Base-by-base conservation (phyloP, 2,113 vertebrate genomes). In the Silurus glanis region DNA sequence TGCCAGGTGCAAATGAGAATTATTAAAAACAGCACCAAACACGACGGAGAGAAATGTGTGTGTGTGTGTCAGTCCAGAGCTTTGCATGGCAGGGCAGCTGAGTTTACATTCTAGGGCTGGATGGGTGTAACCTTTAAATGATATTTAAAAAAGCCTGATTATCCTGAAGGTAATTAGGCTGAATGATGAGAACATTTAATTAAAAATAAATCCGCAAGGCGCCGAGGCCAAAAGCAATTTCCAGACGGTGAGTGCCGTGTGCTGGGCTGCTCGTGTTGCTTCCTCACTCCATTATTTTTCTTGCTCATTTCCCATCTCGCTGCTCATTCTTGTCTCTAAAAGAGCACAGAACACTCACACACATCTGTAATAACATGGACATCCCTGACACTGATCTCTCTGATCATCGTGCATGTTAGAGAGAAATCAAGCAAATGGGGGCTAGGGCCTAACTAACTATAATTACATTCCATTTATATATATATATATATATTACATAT, bases 81-180 rank as follows among this genome's bases (percentile, higher is more conserved):
- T 89, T 82, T 85, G 89, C 87, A 82, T 91, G 74, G 86, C 45
- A 78, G 87, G 86, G 86, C 72, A 87, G 66, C 76, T 90, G 87
- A 90, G 91, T 92, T 92, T 92, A 92, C 85, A 90, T 84, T 90
- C 83, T 86, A 71, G 88, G 89, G 84, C 89, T 89, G 87, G 90
- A 90, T 88, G 90, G 91, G 89, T 91, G 88, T 91, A 94, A 94
- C 92, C 93, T 94, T 95, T 93, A 92, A 92, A 91, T 93, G 86
- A 92, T 93, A 94, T 93, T 94, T 94, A 91, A 92, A 90, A 93
- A 89, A 89, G 88, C 82, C 84, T 87, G 82, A 93, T 92, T 92
- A 93, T 92, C 90, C 90, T 90, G 87, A 90, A 91, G 91, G 91
- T 92, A 93, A 93, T 94, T 91, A 92, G 86, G 85, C 91, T 88